Conservation (phyloP, 2,888 invertebrate genomes). For the Fabriciana adippe region DNA sequence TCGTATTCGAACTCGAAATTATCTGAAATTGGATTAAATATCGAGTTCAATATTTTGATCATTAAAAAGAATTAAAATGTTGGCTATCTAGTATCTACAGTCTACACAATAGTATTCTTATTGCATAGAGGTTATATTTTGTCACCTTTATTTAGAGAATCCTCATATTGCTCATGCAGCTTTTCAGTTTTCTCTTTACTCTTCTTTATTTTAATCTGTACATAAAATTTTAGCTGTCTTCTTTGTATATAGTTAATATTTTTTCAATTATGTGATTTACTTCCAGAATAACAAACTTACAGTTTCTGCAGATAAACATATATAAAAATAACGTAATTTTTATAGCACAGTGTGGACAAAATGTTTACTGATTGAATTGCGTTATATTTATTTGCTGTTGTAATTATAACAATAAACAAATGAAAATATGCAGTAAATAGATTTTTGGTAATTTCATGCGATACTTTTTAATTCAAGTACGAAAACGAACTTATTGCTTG, state of each 20-base stretch:
- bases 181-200: slow-evolving; percentile 51
- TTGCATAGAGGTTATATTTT: neutral
- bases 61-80: too few relatives aligned
- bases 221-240: slow-evolving; percentile 70
- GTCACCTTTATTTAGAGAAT: slow-evolving; percentile 55
- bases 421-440: too few relatives aligned
- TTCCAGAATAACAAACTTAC: slow-evolving; percentile 52
- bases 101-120: neutral
- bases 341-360: neutral
- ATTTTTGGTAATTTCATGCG: too few relatives aligned
- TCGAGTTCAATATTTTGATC: too few relatives aligned
- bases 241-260: slow-evolving; percentile 48
- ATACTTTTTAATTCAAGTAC: too few relatives aligned
- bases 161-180: slow-evolving; percentile 46
- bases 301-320: slow-evolving; percentile 73
- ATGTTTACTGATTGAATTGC: too few relatives aligned
- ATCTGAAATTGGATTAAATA: too few relatives aligned
- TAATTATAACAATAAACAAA: too few relatives aligned
- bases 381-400: too few relatives aligned
- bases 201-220: slow-evolving; percentile 60
- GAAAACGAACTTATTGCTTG: too few relatives aligned
- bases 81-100: neutral
- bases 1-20: too few relatives aligned
- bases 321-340: slow-evolving; percentile 45
- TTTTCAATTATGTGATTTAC: slow-evolving; percentile 55